Evolutionary conservation across 2,113 vertebrate species (phyloP).

Genomic region (Osmerus eperlanus): DNA sequence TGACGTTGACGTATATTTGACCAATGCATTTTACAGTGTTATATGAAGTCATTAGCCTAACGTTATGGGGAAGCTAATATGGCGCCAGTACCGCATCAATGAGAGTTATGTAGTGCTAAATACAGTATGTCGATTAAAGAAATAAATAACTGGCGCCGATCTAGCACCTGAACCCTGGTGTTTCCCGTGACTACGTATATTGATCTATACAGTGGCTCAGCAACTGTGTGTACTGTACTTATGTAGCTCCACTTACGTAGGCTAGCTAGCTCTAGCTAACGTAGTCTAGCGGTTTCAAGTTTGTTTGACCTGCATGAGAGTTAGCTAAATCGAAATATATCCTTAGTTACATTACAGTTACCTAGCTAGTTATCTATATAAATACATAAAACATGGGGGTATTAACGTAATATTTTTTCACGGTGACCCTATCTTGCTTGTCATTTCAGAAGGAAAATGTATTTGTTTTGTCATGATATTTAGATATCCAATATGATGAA

Average conservation of each 20-base stretch:
- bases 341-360: neutral
- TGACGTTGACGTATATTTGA: neutral
- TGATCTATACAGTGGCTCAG: too few relatives aligned
- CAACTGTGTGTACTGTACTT: too few relatives aligned
- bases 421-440: neutral
- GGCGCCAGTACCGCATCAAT: slow-evolving; percentile 12
- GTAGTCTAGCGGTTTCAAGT: too few relatives aligned
- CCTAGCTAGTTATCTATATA: neutral
- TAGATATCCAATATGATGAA: slow-evolving; percentile 97
- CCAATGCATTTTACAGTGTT: neutral
- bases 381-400: neutral
- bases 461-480: neutral
- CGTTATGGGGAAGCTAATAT: slow-evolving; percentile 1
- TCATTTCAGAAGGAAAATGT: neutral
- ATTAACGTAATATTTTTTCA: neutral
- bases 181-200: too few relatives aligned
- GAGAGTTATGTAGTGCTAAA: neutral
- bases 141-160: neutral
- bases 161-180: neutral
- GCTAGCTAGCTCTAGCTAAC: neutral
- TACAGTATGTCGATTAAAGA: neutral
- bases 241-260: neutral
- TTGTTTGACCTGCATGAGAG: neutral
- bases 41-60: neutral
- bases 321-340: neutral